Conservation (phyloP, 2,113 vertebrate genomes). For the Tringa solitaria region DNA sequence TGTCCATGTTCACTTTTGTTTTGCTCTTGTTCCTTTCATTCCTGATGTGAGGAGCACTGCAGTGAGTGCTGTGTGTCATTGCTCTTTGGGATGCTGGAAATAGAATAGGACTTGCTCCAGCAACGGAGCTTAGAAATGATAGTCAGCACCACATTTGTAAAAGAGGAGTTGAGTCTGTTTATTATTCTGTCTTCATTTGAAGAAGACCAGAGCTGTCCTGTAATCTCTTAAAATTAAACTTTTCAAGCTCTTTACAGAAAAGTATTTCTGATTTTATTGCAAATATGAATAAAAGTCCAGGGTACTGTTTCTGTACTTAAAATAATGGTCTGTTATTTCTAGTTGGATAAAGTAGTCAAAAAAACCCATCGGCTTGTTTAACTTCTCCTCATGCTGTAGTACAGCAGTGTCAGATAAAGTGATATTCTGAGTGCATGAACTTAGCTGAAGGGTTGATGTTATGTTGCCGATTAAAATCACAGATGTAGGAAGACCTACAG, state of each 20-base stretch:
- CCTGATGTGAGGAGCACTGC: not conserved
- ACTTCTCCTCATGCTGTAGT: not conserved
- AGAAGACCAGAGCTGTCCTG: conserved; percentile 31
- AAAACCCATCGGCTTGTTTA: not conserved
- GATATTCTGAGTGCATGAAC: accelerated
- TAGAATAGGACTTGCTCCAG: conserved; percentile 57
- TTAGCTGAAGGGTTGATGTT: not conserved
- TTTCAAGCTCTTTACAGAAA: not conserved
- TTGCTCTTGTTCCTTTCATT: conserved; percentile 32
- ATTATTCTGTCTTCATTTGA: conserved; percentile 56
- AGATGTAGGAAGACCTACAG: not conserved
- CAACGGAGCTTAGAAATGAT: not conserved
- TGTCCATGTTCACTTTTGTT: conserved; percentile 8
- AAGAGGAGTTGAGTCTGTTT: conserved; percentile 51
- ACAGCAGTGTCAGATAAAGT: not conserved
- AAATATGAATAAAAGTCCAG: not conserved
- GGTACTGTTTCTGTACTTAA: not conserved
- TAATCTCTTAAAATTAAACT: conserved; percentile 33
- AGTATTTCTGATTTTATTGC: conserved; percentile 25
- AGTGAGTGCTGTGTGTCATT: conserved; percentile 29
- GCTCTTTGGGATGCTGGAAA: conserved; percentile 41
- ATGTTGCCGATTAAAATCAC: not conserved
- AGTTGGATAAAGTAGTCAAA: not conserved
- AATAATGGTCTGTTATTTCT: not conserved
- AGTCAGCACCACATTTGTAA: not conserved